phyloP scores from a whole-genome alignment of 1,140 invertebrate genomes.

The Ctenoplectra terminalis region DNA sequence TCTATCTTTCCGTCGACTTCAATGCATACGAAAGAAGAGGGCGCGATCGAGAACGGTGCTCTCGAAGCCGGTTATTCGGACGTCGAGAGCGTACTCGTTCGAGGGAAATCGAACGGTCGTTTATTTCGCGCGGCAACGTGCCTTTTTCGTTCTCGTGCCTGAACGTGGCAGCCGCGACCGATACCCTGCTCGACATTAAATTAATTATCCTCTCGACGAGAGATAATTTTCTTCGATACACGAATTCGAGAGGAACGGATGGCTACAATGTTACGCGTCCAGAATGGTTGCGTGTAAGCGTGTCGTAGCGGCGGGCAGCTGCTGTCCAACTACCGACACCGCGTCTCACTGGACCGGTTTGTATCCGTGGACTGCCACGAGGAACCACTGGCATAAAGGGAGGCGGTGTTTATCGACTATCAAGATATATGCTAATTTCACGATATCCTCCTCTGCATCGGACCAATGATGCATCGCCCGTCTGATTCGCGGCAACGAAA shows the following conservation, averaged over 20 bases:
- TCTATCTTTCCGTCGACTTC: constrained; percentile 18
- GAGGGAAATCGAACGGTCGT: background rate
- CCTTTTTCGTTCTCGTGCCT: background rate
- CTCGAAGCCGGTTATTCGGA: background rate
- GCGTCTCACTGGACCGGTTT: constrained; percentile 38
- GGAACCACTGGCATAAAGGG: background rate
- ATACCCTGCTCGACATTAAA: constrained; percentile 4
- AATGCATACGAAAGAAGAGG: constrained; percentile 17
- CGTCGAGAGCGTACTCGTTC: too few species aligned
- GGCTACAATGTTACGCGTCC: constrained; percentile 9
- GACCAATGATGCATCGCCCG: background rate
- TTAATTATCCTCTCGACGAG: constrained; percentile 20
- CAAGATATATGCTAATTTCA: constrained; percentile 42
- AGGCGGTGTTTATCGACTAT: constrained; percentile 17
- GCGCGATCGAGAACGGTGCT: background rate
- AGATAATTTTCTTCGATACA: constrained; percentile 10
- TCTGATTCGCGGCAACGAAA: background rate
- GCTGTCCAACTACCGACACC: constrained; percentile 43
- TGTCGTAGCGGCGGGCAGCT: constrained; percentile 34
- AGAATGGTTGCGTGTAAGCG: constrained; percentile 30
- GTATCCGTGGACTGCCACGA: background rate
- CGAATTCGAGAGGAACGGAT: background rate
- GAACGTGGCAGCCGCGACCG: background rate
- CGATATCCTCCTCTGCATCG: background rate
- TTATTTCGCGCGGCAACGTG: background rate